phyloP scores from a whole-genome alignment of 2,113 vertebrate genomes.

The Mus pahari region DNA sequence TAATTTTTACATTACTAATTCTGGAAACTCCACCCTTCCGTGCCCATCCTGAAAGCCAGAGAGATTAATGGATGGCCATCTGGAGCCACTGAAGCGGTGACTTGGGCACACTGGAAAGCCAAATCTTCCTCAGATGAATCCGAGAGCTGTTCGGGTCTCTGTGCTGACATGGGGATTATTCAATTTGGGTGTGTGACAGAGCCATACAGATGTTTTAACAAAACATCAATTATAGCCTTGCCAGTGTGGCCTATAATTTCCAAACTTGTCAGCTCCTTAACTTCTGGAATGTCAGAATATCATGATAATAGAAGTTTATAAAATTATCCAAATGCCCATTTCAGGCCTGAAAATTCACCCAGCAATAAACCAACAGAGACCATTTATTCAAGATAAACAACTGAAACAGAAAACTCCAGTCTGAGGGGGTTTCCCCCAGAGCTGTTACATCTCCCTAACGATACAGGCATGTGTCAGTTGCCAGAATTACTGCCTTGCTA shows the following conservation, averaged over 20 bases:
- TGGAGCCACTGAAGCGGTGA: neutral
- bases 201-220: neutral
- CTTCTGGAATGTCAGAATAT: neutral
- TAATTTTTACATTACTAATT: neutral
- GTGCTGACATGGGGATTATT: neutral
- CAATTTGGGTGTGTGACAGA: neutral
- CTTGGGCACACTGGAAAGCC: neutral
- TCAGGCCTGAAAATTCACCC: neutral
- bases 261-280: neutral
- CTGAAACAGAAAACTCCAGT: neutral
- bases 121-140: neutral
- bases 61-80: neutral
- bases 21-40: neutral
- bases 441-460: too few relatives aligned
- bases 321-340: neutral
- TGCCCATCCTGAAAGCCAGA: neutral
- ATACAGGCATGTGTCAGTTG: fast-evolving
- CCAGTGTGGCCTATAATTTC: neutral
- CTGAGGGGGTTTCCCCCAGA: neutral
- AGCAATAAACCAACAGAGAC: neutral
- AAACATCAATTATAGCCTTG: neutral
- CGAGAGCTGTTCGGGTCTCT: neutral
- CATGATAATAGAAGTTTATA: neutral
- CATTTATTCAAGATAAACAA: neutral
- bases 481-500: neutral